These are phyloP conservation scores for Pseudococcus jackbeardsleyi DNA, from an alignment of 2,888 invertebrate species.

Conservation along the genomic window DNA sequence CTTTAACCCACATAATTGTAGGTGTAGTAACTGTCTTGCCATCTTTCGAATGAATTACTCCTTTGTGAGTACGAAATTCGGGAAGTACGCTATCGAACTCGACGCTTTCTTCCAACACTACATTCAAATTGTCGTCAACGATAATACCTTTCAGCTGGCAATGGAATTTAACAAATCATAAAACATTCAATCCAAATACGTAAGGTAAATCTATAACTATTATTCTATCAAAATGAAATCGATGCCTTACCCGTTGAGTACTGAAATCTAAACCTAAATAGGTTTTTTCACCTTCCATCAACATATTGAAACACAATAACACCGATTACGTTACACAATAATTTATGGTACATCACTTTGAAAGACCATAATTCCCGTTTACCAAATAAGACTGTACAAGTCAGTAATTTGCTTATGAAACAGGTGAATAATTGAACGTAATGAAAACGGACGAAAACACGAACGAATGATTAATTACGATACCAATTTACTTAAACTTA, in stretches of 20 bases:
- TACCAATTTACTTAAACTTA: too few species aligned
- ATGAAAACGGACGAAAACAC: too few species aligned
- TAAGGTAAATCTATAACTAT: not conserved
- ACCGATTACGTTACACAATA: not conserved
- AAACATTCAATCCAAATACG: not conserved
- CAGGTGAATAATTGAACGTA: too few species aligned
- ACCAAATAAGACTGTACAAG: too few species aligned
- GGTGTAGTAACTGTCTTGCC: constrained; percentile 81
- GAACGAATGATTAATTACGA: too few species aligned
- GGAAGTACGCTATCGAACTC: constrained; percentile 93
- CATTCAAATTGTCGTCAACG: constrained; percentile 79
- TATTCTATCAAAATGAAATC: not conserved
- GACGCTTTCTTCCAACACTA: constrained; percentile 84
- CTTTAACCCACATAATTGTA: constrained; percentile 95
- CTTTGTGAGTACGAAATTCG: constrained; percentile 82
- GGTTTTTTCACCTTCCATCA: constrained; percentile 70
- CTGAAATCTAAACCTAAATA: constrained; percentile 89
- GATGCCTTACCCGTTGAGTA: constrained; percentile 81
- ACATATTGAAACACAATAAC: constrained; percentile 57
- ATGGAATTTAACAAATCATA: not conserved
- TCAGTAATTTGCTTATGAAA: too few species aligned
- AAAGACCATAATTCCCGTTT: too few species aligned
- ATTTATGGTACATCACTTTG: too few species aligned
- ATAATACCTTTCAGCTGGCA: constrained; percentile 90
- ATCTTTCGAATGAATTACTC: constrained; percentile 73